These are phyloP conservation scores for Leptinotarsa defecta DNA, from an alignment of 1,140 invertebrate species.

Conservation along the genomic window DNA sequence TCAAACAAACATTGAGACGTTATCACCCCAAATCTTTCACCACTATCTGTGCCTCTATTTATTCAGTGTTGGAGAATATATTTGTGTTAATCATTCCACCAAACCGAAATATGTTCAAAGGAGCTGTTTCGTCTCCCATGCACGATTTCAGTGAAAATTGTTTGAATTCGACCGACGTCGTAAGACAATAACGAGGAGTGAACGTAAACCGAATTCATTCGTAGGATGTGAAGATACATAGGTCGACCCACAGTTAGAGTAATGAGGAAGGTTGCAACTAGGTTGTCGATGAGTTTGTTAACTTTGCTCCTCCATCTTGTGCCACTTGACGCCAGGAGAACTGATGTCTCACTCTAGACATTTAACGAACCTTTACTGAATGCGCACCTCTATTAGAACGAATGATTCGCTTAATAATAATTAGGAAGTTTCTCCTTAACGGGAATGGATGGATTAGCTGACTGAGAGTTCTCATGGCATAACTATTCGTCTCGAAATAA, in stretches of 20 bases:
- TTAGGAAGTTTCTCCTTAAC: conserved; percentile 11
- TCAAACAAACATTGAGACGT: too few relatives aligned
- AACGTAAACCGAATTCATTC: neutral
- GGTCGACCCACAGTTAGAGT: conserved; percentile 2
- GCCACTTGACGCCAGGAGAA: conserved; percentile 4
- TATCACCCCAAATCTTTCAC: too few relatives aligned
- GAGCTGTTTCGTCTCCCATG: too few relatives aligned
- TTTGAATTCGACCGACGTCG: neutral
- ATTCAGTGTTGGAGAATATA: too few relatives aligned
- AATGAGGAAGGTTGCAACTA: conserved; percentile 5
- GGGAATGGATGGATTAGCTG: conserved; percentile 7
- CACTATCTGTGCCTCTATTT: too few relatives aligned
- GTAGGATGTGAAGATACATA: neutral
- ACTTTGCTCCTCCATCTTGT: conserved; percentile 19
- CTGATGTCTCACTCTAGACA: conserved; percentile 1
- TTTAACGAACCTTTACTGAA: conserved; percentile 13
- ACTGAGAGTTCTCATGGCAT: neutral
- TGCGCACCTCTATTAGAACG: conserved; percentile 16
- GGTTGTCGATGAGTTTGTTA: conserved; percentile 18
- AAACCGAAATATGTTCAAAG: too few relatives aligned
- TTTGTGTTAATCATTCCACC: too few relatives aligned
- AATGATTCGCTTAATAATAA: conserved; percentile 25
- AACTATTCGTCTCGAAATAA: neutral
- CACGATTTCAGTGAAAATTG: too few relatives aligned
- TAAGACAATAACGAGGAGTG: conserved; percentile 3